A percentile compares a stretch with the other conserved stretches of the same genome.
These are phyloP conservation scores for Drosophila ustulata DNA, from an alignment of 2,888 invertebrate genomes.

Conservation along the genomic window DNA sequence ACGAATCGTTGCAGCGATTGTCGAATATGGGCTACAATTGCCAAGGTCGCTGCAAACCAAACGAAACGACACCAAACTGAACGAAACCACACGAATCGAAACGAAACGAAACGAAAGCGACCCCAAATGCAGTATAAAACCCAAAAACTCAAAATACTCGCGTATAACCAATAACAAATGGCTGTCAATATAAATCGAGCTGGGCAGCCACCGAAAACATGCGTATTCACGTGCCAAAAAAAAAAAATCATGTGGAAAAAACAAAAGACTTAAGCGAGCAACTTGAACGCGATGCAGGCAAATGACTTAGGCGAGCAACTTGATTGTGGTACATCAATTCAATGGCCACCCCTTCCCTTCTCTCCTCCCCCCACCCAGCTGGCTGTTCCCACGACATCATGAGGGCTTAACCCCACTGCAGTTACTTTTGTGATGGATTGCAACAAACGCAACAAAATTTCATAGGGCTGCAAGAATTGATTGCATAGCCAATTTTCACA, in stretches of 20 bases:
- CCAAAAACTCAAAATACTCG: constrained; percentile 2
- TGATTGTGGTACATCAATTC: constrained; percentile 16
- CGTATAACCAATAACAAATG: constrained; percentile 9
- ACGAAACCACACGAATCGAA: constrained; percentile 14
- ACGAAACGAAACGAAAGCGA: constrained; percentile 26
- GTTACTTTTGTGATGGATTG: constrained; percentile 14
- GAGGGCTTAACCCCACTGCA: constrained; percentile 9
- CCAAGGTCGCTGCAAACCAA: constrained; percentile 63
- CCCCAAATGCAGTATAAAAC: constrained; percentile 31
- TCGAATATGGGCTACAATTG: constrained; percentile 64
- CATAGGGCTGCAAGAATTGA: not conserved
- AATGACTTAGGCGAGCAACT: constrained; percentile 37
- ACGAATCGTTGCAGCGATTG: constrained; percentile 68
- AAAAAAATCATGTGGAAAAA: constrained; percentile 11
- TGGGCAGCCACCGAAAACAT: constrained; percentile 11
- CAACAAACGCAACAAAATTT: not conserved
- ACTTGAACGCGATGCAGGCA: constrained; percentile 29
- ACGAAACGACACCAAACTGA: constrained; percentile 19
- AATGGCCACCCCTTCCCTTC: not conserved
- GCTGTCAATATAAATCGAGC: constrained; percentile 6
- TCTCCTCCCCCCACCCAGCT: not conserved
- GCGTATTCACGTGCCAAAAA: constrained; percentile 27
- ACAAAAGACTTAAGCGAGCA: constrained; percentile 63
- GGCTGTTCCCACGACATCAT: constrained; percentile 38
- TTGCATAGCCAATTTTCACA: not conserved